A percentile compares a stretch with the other conserved stretches of the same genome.
These are phyloP conservation scores for Odocoileus virginianus DNA, from an alignment of 2,113 vertebrate species.

Conservation along the genomic window DNA sequence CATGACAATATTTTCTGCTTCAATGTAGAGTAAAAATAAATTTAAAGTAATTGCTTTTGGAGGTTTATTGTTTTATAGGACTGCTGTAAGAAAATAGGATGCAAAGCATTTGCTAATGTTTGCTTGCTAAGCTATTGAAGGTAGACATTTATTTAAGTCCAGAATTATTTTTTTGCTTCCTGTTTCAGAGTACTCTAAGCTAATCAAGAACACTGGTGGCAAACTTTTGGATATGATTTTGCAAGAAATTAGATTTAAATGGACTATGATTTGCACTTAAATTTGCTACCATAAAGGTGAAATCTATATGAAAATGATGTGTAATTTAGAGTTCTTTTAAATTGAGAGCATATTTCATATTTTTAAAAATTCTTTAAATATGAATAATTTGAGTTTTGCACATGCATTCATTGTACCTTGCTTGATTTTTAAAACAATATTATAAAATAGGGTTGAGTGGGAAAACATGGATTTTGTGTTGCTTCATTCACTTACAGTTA, in stretches of 20 bases:
- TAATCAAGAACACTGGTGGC: conserved; percentile 54
- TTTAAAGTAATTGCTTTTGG: conserved; percentile 76
- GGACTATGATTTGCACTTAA: conserved; percentile 56
- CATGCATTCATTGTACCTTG: neutral
- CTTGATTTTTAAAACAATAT: neutral
- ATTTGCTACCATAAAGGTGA: conserved; percentile 60
- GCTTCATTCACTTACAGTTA: neutral
- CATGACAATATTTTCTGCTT: conserved; percentile 74
- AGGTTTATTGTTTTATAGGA: conserved; percentile 76
- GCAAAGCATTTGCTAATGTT: conserved; percentile 70
- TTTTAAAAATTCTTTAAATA: neutral
- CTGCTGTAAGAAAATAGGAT: conserved; percentile 72
- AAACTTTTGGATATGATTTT: conserved; percentile 54
- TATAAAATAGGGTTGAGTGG: neutral
- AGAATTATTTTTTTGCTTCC: conserved; percentile 48
- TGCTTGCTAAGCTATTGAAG: conserved; percentile 68
- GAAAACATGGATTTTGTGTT: neutral
- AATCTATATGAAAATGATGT: conserved; percentile 67
- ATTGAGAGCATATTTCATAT: conserved; percentile 64
- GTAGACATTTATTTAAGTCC: conserved; percentile 51
- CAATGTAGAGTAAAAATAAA: conserved; percentile 78
- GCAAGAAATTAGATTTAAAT: conserved; percentile 48
- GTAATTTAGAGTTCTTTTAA: conserved; percentile 58
- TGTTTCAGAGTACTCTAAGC: conserved; percentile 46
- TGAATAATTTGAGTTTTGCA: conserved; percentile 1